Base-by-base conservation (phyloP, 1,140 invertebrate species). In the Ooceraea biroi region DNA sequence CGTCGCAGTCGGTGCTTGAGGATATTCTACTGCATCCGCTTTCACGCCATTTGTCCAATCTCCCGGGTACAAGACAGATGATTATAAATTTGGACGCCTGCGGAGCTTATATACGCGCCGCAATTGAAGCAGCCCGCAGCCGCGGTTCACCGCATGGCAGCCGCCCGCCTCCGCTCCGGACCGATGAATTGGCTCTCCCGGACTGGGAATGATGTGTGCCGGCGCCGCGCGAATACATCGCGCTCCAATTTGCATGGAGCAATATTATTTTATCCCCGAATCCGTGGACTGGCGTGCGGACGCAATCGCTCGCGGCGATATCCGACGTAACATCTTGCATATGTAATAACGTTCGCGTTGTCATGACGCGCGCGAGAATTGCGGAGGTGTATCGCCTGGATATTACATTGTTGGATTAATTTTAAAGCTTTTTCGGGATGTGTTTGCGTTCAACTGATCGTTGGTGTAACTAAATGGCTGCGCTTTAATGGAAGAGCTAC, bases 211-310 rank as follows among this genome's bases (percentile, higher is more conserved):
- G 60, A 65, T 83, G 36, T 36, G 36, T 36, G 74, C 72, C 52
- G 12, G 27, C 69, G 61, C 57, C 46, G 7, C 36, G 48, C 66
- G 48, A 73, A 71, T 52, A 74, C 44, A 61, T 58, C 52, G 46
- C 55, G 36, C 22, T 55, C 41, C 73, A 82, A 89, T 89, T 89
- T 89, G 82, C 87, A 89, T 89, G 72, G 72, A 74, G 82, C 66
- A 89, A 87, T 89, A 89, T 89, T 89, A 89, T 89, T 89, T 86
- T 83, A 89, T 61, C 73, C 71, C 55, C 68, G 71, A 86, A 89
- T 66, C 76, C 84, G 65, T 69, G 60, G 71, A 89, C 80, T 63
- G 60, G 76, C 22, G 69, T 71, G 76, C 65, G 50, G 27, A 36
- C 25, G 63, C 30, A 30, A 19, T n/a, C 19, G 44, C 19, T 12